phyloP scores from a whole-genome alignment of 35 echinoderm and acorn worm species.

The Hemicentrotus pulcherrimus region DNA sequence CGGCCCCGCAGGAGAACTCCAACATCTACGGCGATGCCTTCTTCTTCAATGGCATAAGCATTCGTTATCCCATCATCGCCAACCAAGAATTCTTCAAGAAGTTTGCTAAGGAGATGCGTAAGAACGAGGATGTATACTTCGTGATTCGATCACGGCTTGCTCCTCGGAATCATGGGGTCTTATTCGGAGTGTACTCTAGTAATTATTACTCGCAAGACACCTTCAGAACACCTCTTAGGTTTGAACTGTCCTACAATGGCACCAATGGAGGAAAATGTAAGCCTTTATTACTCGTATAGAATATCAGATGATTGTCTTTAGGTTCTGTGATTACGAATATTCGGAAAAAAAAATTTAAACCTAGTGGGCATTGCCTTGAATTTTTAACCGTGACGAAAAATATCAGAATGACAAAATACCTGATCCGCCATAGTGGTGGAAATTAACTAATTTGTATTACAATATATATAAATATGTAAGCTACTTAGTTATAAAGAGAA shows the following conservation, averaged over 20 bases:
- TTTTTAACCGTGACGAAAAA: background rate
- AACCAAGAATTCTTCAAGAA: background rate
- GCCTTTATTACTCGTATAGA: background rate
- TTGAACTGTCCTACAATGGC: conserved; percentile 35
- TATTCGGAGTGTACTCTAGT: conserved; percentile 8
- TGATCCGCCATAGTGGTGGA: background rate
- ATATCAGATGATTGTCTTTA: background rate
- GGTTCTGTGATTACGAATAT: background rate
- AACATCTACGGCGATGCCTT: conserved; percentile 45
- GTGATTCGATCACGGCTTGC: conserved; percentile 32
- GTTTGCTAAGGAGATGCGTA: conserved; percentile 35
- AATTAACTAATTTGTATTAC: background rate
- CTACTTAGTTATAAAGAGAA: too few species aligned
- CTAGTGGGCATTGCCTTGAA: too few species aligned
- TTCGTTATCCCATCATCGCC: conserved; percentile 25
- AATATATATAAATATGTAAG: too few species aligned
- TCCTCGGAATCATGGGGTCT: conserved; percentile 23
- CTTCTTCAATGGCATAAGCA: conserved; percentile 26
- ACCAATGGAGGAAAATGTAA: conserved; percentile 30
- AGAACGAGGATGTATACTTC: conserved; percentile 40
- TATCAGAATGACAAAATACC: background rate
- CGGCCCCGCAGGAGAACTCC: conserved; percentile 30
- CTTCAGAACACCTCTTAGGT: background rate
- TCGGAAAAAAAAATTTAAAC: too few species aligned
- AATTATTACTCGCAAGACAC: background rate